Conservation (phyloP, 2,888 invertebrate genomes). For the Platycheirus rosarum region DNA sequence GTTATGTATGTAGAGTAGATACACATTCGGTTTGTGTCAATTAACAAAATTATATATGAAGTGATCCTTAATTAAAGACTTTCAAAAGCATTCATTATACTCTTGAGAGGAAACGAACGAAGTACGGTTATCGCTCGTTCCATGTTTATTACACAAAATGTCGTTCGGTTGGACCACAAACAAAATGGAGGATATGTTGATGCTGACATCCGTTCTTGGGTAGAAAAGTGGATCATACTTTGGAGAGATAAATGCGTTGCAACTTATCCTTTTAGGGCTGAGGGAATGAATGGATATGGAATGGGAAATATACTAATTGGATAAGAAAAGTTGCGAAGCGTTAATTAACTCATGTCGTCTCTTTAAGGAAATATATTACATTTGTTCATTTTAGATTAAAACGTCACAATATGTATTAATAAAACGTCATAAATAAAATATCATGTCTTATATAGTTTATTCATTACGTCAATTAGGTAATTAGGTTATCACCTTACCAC, state of each 20-base stretch:
- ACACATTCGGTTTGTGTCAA: slow-evolving; percentile 66
- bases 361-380: not conserved
- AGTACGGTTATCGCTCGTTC: slow-evolving; percentile 28
- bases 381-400: too few species aligned
- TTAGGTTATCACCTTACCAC: too few species aligned
- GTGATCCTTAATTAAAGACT: slow-evolving; percentile 72
- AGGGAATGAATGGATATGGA: not conserved
- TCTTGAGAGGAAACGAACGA: slow-evolving; percentile 46
- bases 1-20: not conserved
- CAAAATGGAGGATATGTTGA: not conserved
- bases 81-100: slow-evolving; percentile 64
- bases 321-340: slow-evolving; percentile 42
- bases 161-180: slow-evolving; percentile 48
- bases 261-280: slow-evolving; percentile 35
- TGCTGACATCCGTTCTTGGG: not conserved
- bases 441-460: too few species aligned
- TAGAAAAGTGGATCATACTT: slow-evolving; percentile 37
- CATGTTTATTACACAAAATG: slow-evolving; percentile 55
- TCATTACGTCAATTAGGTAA: too few species aligned
- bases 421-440: too few species aligned
- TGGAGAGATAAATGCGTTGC: slow-evolving; percentile 46
- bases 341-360: not conserved
- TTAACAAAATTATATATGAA: slow-evolving; percentile 72
- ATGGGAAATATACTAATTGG: slow-evolving; percentile 50
- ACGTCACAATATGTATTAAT: too few species aligned